Evolutionary conservation across 2,888 invertebrate species (phyloP).

Genomic region (Eilema depressum): DNA sequence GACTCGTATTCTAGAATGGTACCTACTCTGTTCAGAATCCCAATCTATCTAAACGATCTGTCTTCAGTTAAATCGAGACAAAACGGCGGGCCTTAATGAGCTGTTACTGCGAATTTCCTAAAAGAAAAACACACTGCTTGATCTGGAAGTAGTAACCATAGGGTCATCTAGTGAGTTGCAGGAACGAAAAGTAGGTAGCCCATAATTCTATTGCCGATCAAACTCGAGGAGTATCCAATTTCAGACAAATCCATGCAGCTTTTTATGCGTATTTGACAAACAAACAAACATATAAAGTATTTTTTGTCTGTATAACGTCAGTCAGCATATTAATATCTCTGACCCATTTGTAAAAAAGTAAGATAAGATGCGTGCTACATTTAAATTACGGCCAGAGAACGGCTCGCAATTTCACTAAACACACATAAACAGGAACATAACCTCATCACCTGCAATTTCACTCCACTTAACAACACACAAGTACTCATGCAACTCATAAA

Average conservation of each 20-base stretch:
- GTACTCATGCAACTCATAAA: slow-evolving; percentile 41
- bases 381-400: slow-evolving; percentile 27
- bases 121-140: no score
- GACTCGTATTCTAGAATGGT: no score
- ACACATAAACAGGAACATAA: slow-evolving; percentile 26
- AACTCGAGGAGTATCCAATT: background rate
- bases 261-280: background rate
- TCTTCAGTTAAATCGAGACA: no score
- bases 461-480: slow-evolving; percentile 30
- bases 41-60: no score
- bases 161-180: background rate
- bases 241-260: background rate
- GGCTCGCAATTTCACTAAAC: slow-evolving; percentile 31
- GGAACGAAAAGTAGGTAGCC: no score
- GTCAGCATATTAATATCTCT: background rate
- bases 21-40: no score
- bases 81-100: no score
- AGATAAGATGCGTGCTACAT: slow-evolving; percentile 3
- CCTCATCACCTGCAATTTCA: slow-evolving; percentile 49
- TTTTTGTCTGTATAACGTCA: background rate
- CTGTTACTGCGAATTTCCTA: no score
- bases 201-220: no score
- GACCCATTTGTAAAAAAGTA: background rate
- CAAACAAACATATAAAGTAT: background rate
- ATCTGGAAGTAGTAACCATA: no score